Base-by-base conservation (phyloP, 1,140 invertebrate genomes). In the Calosoma granatense region DNA sequence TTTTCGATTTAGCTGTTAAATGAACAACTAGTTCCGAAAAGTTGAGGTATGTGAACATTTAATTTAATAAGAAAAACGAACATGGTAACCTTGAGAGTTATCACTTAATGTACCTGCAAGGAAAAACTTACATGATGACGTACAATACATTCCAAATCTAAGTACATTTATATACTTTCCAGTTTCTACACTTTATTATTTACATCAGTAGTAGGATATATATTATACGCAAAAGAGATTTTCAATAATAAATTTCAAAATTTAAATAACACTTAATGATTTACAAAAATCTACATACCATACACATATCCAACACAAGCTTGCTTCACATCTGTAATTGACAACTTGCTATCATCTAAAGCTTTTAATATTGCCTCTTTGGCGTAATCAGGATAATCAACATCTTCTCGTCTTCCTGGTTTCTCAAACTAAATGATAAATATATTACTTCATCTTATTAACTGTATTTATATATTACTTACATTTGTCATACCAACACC, bases 401-500 rank as follows among this genome's bases (percentile, higher is more conserved):
- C 64, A 59, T 88, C 78, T 23, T 84, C 77, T 62, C 83, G 76
- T 41, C 76, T 77, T 20, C 90, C 91, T 22, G 96, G 95, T 72
- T 98, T 98, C 62, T 87, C 84, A 76, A 94, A 94, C 80, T 86
- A 36, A 36, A 39, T 20, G 22, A 56, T 30, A 53, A 26, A 36
- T 30, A 9, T 21, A 11, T 43, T 54, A 36, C 30, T 36, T 21
- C 20, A 43, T 55, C 39, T 30, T 54, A 61, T 23, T 60, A 59
- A 55, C 20, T 51, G 51, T 26, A 51, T 9, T 23, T 55, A 21
- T 36, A 20, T 47, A 21, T 30, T 54, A 63, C 56, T 71, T 76
- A 86, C 84, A 77, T 91, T 97, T 20, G 95, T 98, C 95, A 98
- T 97, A 56, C 94, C 95, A 62, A 97, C 94, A 59, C 95, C 95